Conservation (phyloP, 2,113 vertebrate species). For the Archilochus colubris region DNA sequence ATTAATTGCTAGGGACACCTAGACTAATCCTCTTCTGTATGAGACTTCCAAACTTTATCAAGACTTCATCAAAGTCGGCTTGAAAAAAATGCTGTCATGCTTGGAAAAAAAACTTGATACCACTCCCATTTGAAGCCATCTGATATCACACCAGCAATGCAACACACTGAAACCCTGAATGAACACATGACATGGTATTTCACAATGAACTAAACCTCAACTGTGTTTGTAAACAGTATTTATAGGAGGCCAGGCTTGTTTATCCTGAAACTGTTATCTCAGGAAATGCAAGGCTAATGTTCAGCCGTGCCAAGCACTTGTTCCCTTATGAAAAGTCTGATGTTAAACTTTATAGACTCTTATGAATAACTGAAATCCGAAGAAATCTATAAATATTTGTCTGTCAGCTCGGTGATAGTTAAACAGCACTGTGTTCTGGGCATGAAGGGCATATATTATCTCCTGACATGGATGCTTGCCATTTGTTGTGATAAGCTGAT, state of each 20-base stretch:
- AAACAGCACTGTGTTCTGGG: not conserved
- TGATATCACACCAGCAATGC: not conserved
- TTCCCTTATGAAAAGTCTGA: not conserved
- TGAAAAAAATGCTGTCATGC: not conserved
- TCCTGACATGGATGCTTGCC: not conserved
- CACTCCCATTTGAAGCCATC: not conserved
- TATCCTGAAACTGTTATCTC: not conserved
- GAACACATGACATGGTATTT: not conserved
- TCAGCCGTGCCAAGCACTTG: not conserved
- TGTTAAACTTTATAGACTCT: not conserved
- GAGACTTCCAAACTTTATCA: not conserved
- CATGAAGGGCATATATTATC: accelerated
- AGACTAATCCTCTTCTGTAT: not conserved
- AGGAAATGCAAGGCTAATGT: not conserved
- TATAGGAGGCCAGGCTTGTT: not conserved
- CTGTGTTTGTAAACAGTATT: slow-evolving; percentile 10
- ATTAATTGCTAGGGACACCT: not conserved
- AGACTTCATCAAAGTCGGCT: not conserved
- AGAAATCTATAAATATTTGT: not conserved
- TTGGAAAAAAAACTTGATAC: not conserved
- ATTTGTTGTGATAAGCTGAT: not conserved
- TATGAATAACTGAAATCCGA: not conserved
- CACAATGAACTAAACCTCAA: not conserved
- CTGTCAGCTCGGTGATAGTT: not conserved
- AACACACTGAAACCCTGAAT: not conserved